A percentile compares a stretch with the other conserved stretches of the same genome.
phyloP scores from a whole-genome alignment of 1,140 invertebrate genomes.

The Platyscapa corneri region DNA sequence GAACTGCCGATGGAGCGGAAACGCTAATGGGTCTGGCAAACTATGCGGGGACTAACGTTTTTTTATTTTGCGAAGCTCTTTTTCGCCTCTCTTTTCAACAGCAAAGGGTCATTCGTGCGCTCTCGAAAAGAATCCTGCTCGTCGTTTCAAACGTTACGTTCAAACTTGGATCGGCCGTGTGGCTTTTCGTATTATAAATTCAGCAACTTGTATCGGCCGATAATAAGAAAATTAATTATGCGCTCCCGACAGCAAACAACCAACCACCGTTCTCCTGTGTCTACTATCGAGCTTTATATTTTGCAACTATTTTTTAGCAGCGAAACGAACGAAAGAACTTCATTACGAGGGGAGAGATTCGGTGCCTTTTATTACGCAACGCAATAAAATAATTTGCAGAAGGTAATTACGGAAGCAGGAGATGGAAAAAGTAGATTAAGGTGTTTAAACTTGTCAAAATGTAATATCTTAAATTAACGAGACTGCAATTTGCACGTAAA shows the following conservation, averaged over 20 bases:
- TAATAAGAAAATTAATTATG: background rate
- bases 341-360: background rate
- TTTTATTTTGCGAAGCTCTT: background rate
- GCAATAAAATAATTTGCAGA: background rate
- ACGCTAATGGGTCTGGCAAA: slow-evolving; percentile 41
- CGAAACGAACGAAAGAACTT: background rate
- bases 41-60: background rate
- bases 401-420: background rate
- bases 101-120: background rate
- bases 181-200: background rate
- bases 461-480: background rate
- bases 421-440: background rate
- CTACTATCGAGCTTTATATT: background rate
- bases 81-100: background rate
- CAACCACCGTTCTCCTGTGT: no score
- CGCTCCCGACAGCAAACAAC: background rate
- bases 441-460: background rate
- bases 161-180: background rate
- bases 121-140: background rate
- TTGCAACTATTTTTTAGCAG: background rate
- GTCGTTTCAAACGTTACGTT: background rate
- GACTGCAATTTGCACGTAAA: no score
- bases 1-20: slow-evolving; percentile 42
- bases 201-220: background rate
- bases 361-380: background rate